Conservation (phyloP, 2,888 invertebrate genomes). For the Bugulina stolonifera region DNA sequence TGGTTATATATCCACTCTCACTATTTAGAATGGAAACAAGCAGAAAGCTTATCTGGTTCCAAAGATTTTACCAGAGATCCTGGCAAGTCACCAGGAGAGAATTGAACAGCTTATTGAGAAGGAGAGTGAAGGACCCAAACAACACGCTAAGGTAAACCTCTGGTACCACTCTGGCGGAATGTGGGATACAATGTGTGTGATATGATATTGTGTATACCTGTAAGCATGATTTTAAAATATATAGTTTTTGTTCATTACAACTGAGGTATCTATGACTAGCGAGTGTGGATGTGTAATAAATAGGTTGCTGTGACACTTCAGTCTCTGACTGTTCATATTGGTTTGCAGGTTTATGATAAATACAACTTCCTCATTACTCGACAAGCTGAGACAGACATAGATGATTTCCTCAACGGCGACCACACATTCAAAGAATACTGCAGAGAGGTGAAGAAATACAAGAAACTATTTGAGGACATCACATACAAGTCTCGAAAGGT, state of each 20-base stretch:
- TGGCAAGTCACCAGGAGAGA: slow-evolving; percentile 61
- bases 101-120: slow-evolving; percentile 57
- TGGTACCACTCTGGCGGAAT: background rate
- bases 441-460: slow-evolving; percentile 55
- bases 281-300: too few relatives aligned
- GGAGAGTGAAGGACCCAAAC: slow-evolving; percentile 48
- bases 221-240: too few relatives aligned
- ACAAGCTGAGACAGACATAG: slow-evolving; percentile 62
- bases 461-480: slow-evolving; percentile 56
- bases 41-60: slow-evolving; percentile 60
- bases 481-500: slow-evolving; percentile 49
- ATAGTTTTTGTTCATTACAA: too few relatives aligned
- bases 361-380: slow-evolving; percentile 57
- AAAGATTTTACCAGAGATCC: slow-evolving; percentile 65
- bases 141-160: slow-evolving; percentile 38
- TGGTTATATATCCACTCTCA: too few relatives aligned
- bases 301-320: too few relatives aligned
- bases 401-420: slow-evolving; percentile 62
- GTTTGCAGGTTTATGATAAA: slow-evolving; percentile 60
- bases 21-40: slow-evolving; percentile 44
- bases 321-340: too few relatives aligned
- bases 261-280: too few relatives aligned
- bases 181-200: too few relatives aligned
- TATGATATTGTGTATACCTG: too few relatives aligned
- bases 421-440: slow-evolving; percentile 55